phyloP scores from a whole-genome alignment of 2,888 invertebrate species.

The Dryadula phaetusa region DNA sequence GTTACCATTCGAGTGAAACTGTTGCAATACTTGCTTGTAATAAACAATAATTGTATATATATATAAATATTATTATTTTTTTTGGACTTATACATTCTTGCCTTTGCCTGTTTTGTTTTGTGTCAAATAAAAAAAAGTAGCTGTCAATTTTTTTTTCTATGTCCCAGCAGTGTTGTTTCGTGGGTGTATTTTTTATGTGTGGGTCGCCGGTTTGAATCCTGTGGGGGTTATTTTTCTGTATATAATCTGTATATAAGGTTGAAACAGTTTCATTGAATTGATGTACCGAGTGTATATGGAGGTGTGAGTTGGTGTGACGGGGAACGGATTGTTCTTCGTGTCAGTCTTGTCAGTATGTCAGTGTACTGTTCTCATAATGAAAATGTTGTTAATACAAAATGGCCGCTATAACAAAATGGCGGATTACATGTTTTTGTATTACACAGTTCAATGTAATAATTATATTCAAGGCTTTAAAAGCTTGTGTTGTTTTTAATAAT shows the following conservation, averaged over 20 bases:
- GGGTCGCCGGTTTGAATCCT: not conserved
- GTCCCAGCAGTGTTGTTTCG: not conserved
- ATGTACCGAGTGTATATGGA: conserved; percentile 10
- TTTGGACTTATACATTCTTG: conserved; percentile 10
- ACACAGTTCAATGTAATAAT: too few species aligned
- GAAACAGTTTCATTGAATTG: conserved; percentile 24
- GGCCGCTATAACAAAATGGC: too few species aligned
- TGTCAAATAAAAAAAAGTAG: conserved; percentile 6
- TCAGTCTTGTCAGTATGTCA: too few species aligned
- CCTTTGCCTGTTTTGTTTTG: not conserved
- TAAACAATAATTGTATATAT: too few species aligned
- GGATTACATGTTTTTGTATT: too few species aligned
- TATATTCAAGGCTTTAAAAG: too few species aligned
- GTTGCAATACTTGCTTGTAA: conserved; percentile 33
- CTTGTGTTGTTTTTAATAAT: too few species aligned
- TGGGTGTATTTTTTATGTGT: not conserved
- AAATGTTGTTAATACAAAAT: too few species aligned
- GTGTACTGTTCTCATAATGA: too few species aligned
- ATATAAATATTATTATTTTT: conserved; percentile 1
- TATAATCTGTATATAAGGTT: conserved; percentile 22
- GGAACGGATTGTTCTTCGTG: too few species aligned
- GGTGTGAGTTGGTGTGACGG: conserved; percentile 3
- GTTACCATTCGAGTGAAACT: conserved; percentile 40
- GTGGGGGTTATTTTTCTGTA: not conserved
- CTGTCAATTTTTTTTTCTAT: not conserved